Percentiles rank a stretch among this genome's conserved stretches.
These are phyloP conservation scores for Frieseomelitta varia DNA, from an alignment of 1,140 invertebrate genomes.

Conservation along the genomic window DNA sequence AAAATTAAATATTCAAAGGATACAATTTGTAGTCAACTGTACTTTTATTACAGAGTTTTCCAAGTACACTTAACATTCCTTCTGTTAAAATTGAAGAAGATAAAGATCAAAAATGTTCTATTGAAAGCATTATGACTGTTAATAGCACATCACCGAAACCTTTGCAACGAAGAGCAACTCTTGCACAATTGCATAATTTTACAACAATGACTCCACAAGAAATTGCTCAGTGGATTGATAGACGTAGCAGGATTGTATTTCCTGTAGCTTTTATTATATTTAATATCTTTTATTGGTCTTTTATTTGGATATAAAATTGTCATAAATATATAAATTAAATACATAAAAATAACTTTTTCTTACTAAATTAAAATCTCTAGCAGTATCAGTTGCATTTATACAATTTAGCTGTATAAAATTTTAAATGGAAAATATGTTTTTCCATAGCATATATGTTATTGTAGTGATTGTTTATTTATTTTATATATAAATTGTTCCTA, in stretches of 20 bases:
- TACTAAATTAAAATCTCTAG: not conserved
- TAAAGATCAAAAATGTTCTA: conserved; percentile 81
- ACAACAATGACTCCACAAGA: conserved; percentile 93
- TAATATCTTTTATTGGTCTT: conserved; percentile 93
- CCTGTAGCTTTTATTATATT: conserved; percentile 90
- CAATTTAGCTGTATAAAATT: not conserved
- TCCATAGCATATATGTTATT: not conserved
- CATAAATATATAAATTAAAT: not conserved
- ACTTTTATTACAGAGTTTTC: conserved; percentile 84
- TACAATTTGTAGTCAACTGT: not conserved
- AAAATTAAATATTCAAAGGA: not conserved
- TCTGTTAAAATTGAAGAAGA: conserved; percentile 86
- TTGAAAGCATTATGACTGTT: conserved; percentile 75
- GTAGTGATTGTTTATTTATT: not conserved
- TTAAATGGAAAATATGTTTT: not conserved
- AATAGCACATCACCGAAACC: conserved; percentile 74
- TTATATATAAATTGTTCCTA: not conserved
- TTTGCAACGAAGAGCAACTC: conserved; percentile 73
- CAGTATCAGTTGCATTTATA: not conserved
- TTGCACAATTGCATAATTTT: conserved; percentile 83
- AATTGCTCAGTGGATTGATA: conserved; percentile 93
- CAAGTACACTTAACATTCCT: conserved; percentile 84
- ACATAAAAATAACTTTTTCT: not conserved
- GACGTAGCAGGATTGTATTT: conserved; percentile 89
- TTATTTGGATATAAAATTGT: conserved; percentile 84